Conservation (phyloP, 2,888 invertebrate species). For the Vandiemenella viatica region DNA sequence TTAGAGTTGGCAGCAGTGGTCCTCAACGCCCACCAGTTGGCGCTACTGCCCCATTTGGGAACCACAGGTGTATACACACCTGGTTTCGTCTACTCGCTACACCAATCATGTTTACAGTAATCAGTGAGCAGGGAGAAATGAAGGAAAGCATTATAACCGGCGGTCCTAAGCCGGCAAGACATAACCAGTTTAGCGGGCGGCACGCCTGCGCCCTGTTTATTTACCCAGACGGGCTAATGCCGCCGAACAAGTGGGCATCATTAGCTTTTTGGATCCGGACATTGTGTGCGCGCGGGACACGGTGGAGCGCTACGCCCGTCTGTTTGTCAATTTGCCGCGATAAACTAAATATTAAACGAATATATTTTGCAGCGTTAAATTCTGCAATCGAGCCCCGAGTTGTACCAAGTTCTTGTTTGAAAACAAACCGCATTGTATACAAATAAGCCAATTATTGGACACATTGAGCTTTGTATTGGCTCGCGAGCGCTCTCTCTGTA, state of each 20-base stretch:
- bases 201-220: background rate
- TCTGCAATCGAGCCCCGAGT: background rate
- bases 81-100: no score
- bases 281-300: background rate
- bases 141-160: no score
- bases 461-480: background rate
- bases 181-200: no score
- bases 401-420: background rate
- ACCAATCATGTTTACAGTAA: no score
- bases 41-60: no score
- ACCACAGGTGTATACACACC: no score
- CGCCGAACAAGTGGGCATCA: background rate
- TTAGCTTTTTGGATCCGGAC: background rate
- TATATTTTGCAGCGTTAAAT: background rate
- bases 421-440: background rate
- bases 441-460: background rate
- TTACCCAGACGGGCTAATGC: background rate
- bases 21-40: no score
- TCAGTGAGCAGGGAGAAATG: no score
- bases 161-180: no score
- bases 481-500: background rate
- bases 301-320: no score
- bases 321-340: background rate
- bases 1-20: no score
- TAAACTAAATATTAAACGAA: background rate